Conservation (phyloP, 2,797 vertebrate genomes). For the Protosalanx chinensis region DNA sequence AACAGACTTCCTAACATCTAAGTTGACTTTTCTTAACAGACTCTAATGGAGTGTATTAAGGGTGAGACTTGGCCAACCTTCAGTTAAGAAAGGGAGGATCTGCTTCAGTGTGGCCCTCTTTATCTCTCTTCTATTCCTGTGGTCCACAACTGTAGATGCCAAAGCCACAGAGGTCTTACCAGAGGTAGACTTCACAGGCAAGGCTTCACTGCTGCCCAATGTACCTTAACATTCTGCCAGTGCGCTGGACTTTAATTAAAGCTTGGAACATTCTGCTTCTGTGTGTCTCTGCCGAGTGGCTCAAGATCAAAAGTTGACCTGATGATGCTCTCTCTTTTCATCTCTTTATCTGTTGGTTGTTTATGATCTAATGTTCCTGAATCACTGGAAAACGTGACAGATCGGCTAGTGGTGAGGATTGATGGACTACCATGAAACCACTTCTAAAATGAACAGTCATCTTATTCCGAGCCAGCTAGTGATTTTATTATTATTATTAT, state of each 20-base stretch:
- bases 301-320: slow-evolving; percentile 46
- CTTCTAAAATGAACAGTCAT: too few species aligned
- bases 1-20: neutral
- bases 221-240: slow-evolving; percentile 32
- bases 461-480: too few species aligned
- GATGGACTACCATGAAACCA: slow-evolving; percentile 1
- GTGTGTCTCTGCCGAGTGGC: slow-evolving; percentile 56
- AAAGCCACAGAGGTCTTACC: slow-evolving; percentile 8
- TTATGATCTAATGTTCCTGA: neutral
- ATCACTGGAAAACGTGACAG: slow-evolving; percentile 5
- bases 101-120: neutral
- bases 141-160: neutral
- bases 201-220: slow-evolving; percentile 15
- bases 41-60: neutral
- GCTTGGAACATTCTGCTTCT: slow-evolving; percentile 7
- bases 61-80: neutral
- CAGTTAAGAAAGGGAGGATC: neutral
- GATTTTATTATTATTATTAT: too few species aligned
- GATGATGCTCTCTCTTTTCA: slow-evolving; percentile 35
- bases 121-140: neutral
- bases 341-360: neutral
- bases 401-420: neutral
- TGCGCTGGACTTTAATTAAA: slow-evolving; percentile 36
- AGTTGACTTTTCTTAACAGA: neutral
- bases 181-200: slow-evolving; percentile 20